Evolutionary conservation across 1,140 invertebrate species (phyloP), one percentile per base, ranked within the genome.

Genomic region (Mylabris phalerata): DNA sequence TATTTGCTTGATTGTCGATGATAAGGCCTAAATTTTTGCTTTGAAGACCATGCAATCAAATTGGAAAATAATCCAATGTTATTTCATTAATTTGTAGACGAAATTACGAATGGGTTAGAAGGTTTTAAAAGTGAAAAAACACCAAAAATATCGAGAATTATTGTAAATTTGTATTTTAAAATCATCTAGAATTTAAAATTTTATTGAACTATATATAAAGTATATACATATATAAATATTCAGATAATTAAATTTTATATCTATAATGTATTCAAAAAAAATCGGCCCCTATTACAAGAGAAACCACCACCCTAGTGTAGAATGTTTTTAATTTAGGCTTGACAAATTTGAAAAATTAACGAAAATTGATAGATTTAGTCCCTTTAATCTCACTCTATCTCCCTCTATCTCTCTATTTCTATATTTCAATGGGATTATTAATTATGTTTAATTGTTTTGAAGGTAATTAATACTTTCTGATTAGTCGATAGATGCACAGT

Each of bases 121-220:
- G 19, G 19, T 19, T 19, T 19, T 19, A 54, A 54, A 46, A 57
- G 19, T 19, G 19, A 27, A 65, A 66, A 64, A 67, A 63, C 66
- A 67, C 61, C 61, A 67, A 65, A 61, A 61, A 65, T 67, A 67
- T 67, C 64, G 64, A 66, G 64, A 63, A 48, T 46, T 55, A 51
- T 48, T 67, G 66, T 67, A 67, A 65, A 67, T 67, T 67, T 67
- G 66, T 67, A 67, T 67, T 67, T 65, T 65, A 65, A 60, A 65
- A 19, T 19, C 19, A 19, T 19, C 19, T 19, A 55, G 60, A 66
- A 65, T 60, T 42, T 42, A 11, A 42, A 40, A 10, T 19, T 19
- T 7, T 32, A 32, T 5, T 32, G 7, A 5, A 32, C 49, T 62
- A 63, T 61, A 61, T 61, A 61, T 56, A 59, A 55, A 59, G 58